phyloP scores from a whole-genome alignment of 2,113 vertebrate genomes.

The Eublepharis macularius region DNA sequence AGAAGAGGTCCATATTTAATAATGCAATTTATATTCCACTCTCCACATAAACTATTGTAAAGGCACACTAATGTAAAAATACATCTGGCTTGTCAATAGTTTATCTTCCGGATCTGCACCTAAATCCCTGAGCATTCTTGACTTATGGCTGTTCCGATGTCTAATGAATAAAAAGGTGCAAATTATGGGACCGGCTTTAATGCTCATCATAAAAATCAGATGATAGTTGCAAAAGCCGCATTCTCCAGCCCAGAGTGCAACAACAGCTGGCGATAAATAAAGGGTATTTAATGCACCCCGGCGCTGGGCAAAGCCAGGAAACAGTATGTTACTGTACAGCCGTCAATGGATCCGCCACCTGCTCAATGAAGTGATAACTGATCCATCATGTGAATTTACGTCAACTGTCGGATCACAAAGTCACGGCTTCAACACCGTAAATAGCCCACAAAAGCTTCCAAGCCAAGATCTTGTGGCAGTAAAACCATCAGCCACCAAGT shows the following conservation, averaged over 20 bases:
- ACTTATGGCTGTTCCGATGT: constrained; percentile 82
- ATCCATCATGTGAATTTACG: constrained; percentile 89
- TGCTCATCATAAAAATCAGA: constrained; percentile 86
- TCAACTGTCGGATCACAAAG: constrained; percentile 82
- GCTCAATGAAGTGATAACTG: constrained; percentile 85
- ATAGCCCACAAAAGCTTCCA: constrained; percentile 78
- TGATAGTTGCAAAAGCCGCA: constrained; percentile 82
- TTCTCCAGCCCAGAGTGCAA: constrained; percentile 78
- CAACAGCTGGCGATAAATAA: constrained; percentile 82
- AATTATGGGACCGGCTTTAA: constrained; percentile 84
- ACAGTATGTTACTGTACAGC: constrained; percentile 77
- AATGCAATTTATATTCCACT: constrained; percentile 86
- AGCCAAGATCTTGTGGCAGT: constrained; percentile 76
- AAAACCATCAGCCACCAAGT: constrained; percentile 78
- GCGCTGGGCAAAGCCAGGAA: constrained; percentile 76
- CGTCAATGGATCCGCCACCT: constrained; percentile 79
- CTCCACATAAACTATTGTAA: constrained; percentile 87
- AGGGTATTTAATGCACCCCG: constrained; percentile 84
- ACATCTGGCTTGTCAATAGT: constrained; percentile 87
- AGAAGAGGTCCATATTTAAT: constrained; percentile 82
- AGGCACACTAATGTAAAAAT: constrained; percentile 86
- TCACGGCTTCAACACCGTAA: constrained; percentile 80
- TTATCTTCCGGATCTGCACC: constrained; percentile 85
- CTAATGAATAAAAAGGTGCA: constrained; percentile 88
- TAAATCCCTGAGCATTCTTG: constrained; percentile 81